Evolutionary conservation across 1,140 invertebrate genomes (phyloP), one percentile per base, ranked within the genome.

Genomic region (Drosophila baimaii): DNA sequence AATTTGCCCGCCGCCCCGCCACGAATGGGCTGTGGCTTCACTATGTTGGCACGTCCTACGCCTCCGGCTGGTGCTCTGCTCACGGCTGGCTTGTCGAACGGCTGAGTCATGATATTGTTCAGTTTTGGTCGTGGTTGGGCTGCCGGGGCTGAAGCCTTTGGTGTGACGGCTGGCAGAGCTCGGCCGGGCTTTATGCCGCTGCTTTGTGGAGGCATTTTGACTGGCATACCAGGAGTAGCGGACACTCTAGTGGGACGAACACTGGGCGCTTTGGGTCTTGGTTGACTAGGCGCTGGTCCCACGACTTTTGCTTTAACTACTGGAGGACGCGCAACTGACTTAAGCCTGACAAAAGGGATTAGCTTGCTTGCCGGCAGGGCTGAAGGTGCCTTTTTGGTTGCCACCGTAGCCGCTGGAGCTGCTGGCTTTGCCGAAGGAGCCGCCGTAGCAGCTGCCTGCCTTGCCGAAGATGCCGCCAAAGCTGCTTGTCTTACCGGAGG

Each of bases 1-100:
- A 81, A 82, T 17, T 86, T 86, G 9, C 47, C 63, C 8, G 39
- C 78, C 5, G 78, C 82, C 3, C 57, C 71, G 15, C 62, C 57
- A 17, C 51, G 77, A 29, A 82, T 47, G 2, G 79, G 63, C 17
- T 54, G 44, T 8, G 72, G 52, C 23, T 83, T 79, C 0, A 72
- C 41, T 19, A 80, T 70, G n/a, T 62, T 37, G 0, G 35, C 44
- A 5, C 2, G 21, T 3, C 15, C 17, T 19, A 15, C 19, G 4
- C 15, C 17, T 19, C 17, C 19, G 4, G 33, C 19, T n/a, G 12
- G 39, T 13, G 12, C 27, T 33, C 10, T 55, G n/a, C 17, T 49
- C 1, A n/a, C 33, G 5, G 43, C n/a, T 8, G 78, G 63, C 13
- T 57, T 79, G 9, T 75, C 77, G 23, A 80, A 80, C 0, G 77